phyloP scores from a whole-genome alignment of 2,888 invertebrate genomes.

The Alcis repandata region DNA sequence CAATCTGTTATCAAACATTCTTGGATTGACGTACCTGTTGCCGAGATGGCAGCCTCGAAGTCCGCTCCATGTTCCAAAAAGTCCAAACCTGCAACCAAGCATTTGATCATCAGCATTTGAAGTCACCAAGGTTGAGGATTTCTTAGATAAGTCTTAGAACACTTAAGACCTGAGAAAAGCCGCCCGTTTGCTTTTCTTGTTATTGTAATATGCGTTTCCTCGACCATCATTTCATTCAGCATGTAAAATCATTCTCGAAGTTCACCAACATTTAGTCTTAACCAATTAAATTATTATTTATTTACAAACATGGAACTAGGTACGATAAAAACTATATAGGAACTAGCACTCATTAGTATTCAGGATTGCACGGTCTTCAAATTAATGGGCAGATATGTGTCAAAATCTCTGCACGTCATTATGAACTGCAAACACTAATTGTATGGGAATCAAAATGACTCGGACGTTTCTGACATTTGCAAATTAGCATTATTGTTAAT shows the following conservation, averaged over 20 bases:
- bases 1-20: constrained; percentile 23
- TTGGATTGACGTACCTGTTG: constrained; percentile 85
- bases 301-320: constrained; percentile 4
- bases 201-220: constrained; percentile 49
- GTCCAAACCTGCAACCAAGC: constrained; percentile 88
- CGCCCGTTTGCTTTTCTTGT: constrained; percentile 49
- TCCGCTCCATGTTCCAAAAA: constrained; percentile 91
- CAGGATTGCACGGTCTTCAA: constrained; percentile 38
- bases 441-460: constrained; percentile 33
- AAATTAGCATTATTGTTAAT: constrained; percentile 32
- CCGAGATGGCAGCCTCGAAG: constrained; percentile 90
- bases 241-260: constrained; percentile 43
- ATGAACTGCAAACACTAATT: constrained; percentile 34
- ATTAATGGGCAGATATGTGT: constrained; percentile 38
- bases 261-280: neutral
- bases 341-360: constrained; percentile 52
- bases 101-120: constrained; percentile 16
- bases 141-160: neutral
- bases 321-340: constrained; percentile 32
- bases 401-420: constrained; percentile 42
- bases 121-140: neutral
- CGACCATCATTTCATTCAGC: constrained; percentile 37
- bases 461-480: constrained; percentile 37
- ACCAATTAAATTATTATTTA: constrained; percentile 1
- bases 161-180: constrained; percentile 61